These are phyloP conservation scores for Otus sunia DNA, from an alignment of 2,113 vertebrate genomes.

Conservation along the genomic window DNA sequence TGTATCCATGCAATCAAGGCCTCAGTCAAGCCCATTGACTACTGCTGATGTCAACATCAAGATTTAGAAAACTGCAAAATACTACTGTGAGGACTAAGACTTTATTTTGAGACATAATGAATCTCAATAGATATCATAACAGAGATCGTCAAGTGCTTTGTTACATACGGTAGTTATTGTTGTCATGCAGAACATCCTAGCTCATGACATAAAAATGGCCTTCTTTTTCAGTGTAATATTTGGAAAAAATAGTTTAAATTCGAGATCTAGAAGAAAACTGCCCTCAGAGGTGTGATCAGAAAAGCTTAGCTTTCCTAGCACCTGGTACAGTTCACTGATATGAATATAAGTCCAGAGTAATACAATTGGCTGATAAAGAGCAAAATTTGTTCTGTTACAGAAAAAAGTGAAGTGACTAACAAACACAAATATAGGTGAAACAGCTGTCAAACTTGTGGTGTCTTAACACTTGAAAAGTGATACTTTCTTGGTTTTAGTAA, in stretches of 20 bases:
- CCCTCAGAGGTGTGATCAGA: background rate
- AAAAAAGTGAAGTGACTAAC: background rate
- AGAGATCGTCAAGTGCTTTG: background rate
- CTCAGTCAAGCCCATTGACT: background rate
- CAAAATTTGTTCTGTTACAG: background rate
- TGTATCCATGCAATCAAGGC: background rate
- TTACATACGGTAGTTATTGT: background rate
- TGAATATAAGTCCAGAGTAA: background rate
- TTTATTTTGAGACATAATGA: conserved; percentile 3
- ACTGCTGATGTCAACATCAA: background rate
- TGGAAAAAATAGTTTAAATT: background rate
- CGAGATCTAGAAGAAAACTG: background rate
- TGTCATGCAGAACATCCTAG: background rate
- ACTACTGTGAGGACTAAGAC: background rate
- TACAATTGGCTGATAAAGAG: background rate
- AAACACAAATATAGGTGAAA: background rate
- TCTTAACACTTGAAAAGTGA: background rate
- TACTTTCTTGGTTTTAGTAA: background rate
- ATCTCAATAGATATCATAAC: background rate
- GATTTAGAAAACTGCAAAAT: background rate
- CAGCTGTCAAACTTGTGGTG: background rate
- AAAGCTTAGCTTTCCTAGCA: background rate
- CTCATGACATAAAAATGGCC: background rate
- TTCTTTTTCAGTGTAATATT: background rate
- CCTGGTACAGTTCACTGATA: background rate